Conservation (phyloP, 1,140 invertebrate genomes). For the Elymnias hypermnestra region DNA sequence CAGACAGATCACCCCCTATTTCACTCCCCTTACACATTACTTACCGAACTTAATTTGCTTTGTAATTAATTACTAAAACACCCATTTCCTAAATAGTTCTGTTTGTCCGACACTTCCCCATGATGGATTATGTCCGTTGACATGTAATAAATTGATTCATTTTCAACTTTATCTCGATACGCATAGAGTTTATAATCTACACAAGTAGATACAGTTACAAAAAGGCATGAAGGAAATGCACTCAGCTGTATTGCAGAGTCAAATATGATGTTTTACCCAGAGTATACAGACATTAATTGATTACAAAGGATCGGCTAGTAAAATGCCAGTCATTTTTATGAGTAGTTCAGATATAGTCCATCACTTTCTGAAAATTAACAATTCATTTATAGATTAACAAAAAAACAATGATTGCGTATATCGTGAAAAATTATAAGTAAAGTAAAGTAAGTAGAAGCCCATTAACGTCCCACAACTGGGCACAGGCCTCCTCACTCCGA, state of each 20-base stretch:
- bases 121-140: conserved; percentile 26
- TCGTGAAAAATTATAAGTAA: too few relatives aligned
- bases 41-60: conserved; percentile 23
- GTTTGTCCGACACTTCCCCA: conserved; percentile 18
- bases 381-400: too few relatives aligned
- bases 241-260: conserved; percentile 27
- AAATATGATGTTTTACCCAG: conserved; percentile 25
- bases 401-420: too few relatives aligned
- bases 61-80: conserved; percentile 32
- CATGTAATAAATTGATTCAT: conserved; percentile 5
- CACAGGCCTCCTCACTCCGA: too few relatives aligned
- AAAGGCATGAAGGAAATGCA: conserved; percentile 12
- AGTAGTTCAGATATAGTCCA: too few relatives aligned
- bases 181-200: conserved; percentile 5
- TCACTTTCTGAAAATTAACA: too few relatives aligned
- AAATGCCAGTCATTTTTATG: too few relatives aligned
- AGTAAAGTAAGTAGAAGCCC: too few relatives aligned
- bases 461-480: too few relatives aligned
- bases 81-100: conserved; percentile 28
- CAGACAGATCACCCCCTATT: not conserved
- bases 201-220: not conserved
- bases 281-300: conserved; percentile 17
- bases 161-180: conserved; percentile 7
- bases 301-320: conserved; percentile 20
- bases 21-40: conserved; percentile 3